These are phyloP conservation scores for Monochamus saltuarius DNA, from an alignment of 1,140 invertebrate genomes.

Conservation along the genomic window DNA sequence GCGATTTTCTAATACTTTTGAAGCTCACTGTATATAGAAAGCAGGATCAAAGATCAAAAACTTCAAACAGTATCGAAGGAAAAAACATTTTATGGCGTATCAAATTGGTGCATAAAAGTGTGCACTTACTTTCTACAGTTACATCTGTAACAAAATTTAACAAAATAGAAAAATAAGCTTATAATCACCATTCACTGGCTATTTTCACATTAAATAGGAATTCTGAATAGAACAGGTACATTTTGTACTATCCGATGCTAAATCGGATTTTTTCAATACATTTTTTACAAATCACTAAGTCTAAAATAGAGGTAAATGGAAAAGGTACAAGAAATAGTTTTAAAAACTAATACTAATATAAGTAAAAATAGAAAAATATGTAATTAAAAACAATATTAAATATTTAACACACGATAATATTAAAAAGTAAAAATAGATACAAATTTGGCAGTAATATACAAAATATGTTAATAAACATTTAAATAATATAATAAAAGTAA, in stretches of 20 bases:
- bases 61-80: too few species aligned
- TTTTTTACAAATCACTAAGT: conserved; percentile 3
- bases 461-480: conserved; percentile 22
- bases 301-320: conserved; percentile 4
- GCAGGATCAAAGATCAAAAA: too few species aligned
- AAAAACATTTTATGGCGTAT: background rate
- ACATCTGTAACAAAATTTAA: too few species aligned
- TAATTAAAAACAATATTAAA: conserved; percentile 36
- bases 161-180: background rate
- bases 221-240: too few species aligned
- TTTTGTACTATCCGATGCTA: background rate
- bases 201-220: background rate
- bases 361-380: conserved; percentile 41
- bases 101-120: too few species aligned
- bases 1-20: too few species aligned
- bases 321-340: conserved; percentile 33
- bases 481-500: conserved; percentile 23
- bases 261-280: background rate
- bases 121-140: too few species aligned
- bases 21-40: too few species aligned
- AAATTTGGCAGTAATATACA: conserved; percentile 41
- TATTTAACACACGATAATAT: conserved; percentile 19
- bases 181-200: too few species aligned
- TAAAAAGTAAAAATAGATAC: conserved; percentile 39
- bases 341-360: conserved; percentile 33